Conservation (phyloP, 2,888 invertebrate genomes). For the Mechanitis messenoides region DNA sequence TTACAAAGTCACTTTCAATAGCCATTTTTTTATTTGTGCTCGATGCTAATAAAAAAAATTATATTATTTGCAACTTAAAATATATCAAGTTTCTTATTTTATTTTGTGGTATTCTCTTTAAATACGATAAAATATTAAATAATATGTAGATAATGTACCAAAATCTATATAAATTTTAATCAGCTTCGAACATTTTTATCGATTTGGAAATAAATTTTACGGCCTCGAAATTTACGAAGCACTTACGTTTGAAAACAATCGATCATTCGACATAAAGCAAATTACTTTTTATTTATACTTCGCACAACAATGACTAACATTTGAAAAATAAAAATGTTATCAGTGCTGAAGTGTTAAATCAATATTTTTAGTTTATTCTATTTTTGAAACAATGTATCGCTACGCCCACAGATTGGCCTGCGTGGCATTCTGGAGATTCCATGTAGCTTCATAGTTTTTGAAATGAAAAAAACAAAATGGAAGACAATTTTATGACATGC, state of each 20-base stretch:
- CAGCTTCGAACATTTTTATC: conserved; percentile 29
- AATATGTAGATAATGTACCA: neutral
- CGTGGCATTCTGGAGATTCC: neutral
- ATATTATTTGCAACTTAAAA: too few relatives aligned
- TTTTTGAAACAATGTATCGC: conserved; percentile 1
- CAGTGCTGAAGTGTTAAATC: neutral
- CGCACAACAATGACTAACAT: conserved; percentile 18
- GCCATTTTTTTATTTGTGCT: too few relatives aligned
- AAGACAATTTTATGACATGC: too few relatives aligned
- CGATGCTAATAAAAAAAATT: too few relatives aligned
- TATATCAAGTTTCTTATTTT: too few relatives aligned
- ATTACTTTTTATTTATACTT: conserved; percentile 27
- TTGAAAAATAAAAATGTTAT: neutral
- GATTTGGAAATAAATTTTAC: conserved; percentile 39
- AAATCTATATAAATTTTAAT: neutral
- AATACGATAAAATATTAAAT: too few relatives aligned
- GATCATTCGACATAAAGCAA: conserved; percentile 36
- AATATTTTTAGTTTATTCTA: neutral
- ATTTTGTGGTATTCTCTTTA: too few relatives aligned
- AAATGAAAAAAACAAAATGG: too few relatives aligned
- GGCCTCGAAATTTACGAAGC: conserved; percentile 38
- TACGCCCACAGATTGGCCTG: conserved; percentile 2
- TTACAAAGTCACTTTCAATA: too few relatives aligned
- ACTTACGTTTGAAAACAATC: conserved; percentile 40
- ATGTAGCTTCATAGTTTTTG: neutral